phyloP scores from a whole-genome alignment of 1,140 invertebrate genomes.

The Bathynomus jamesi region DNA sequence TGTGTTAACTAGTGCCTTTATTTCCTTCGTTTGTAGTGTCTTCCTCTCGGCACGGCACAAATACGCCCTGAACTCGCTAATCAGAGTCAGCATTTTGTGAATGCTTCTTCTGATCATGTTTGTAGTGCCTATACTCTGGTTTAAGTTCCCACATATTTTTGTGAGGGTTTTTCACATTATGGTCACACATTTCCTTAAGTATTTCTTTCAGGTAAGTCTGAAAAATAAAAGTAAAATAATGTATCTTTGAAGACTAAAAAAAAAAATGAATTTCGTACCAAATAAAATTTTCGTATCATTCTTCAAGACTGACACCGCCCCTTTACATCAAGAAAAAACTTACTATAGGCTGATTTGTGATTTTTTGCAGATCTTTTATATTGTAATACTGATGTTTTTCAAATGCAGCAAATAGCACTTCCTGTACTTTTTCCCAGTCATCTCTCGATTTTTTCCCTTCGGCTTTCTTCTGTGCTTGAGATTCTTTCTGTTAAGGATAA shows the following conservation, averaged over 20 bases:
- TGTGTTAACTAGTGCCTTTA: no score
- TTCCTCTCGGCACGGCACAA: no score
- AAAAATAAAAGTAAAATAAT: slow-evolving; percentile 37
- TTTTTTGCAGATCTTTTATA: slow-evolving; percentile 63
- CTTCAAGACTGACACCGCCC: slow-evolving; percentile 2
- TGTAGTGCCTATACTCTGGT: slow-evolving; percentile 93
- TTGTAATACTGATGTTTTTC: slow-evolving; percentile 99
- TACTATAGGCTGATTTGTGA: slow-evolving; percentile 67
- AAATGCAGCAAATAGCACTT: slow-evolving; percentile 94
- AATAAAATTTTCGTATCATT: not conserved
- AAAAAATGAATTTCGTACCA: not conserved
- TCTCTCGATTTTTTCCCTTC: slow-evolving; percentile 88
- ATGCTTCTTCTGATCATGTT: slow-evolving; percentile 44
- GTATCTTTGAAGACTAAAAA: not conserved
- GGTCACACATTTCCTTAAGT: slow-evolving; percentile 93
- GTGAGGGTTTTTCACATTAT: slow-evolving; percentile 95
- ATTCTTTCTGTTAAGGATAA: slow-evolving; percentile 80
- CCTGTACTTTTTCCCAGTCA: slow-evolving; percentile 89
- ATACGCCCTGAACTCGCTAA: no score
- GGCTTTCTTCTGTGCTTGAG: slow-evolving; percentile 74
- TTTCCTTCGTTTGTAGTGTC: no score
- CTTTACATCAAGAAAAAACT: slow-evolving; percentile 39
- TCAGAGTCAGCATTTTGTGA: slow-evolving; percentile 7
- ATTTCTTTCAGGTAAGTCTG: slow-evolving; percentile 95
- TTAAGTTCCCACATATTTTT: slow-evolving; percentile 99